Evolutionary conservation across 2,888 invertebrate species (phyloP), one percentile per base, ranked within the genome.

Genomic region (Scaptodrosophila latifasciaeformis): DNA sequence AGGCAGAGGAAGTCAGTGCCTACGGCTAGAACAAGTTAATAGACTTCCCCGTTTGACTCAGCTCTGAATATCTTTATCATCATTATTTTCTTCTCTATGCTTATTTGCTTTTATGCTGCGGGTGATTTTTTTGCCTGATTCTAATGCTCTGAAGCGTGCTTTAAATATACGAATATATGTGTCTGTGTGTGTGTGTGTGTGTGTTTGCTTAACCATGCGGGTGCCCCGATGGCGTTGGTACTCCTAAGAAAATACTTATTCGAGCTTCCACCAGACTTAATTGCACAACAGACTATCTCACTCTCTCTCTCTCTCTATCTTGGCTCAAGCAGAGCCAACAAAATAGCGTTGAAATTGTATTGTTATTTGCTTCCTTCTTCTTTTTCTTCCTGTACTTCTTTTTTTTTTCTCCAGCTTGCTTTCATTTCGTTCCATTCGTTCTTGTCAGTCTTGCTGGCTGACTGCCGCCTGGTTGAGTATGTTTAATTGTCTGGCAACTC

Each of bases 401-500:
- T 2, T 24, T 9, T 12, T 10, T 29, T 15, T 24, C 21, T 13
- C 12, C 17, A 3, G 1, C 13, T 19, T 21, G 18, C 12, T n/a
- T n/a, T n/a, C n/a, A n/a, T 18, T 19, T n/a, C 21, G 19, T 42
- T 7, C 6, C 12, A 12, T 42, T 10, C 12, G 9, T 42, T 24
- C 13, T 9, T 12, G 18, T 13, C 10, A 17, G 17, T 35, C 7
- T 6, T 15, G 35, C 17, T 29, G 27, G 10, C 29, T 9, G 37
- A 17, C 37, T 12, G 15, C 18, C 15, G 27, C 9, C 29, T 9
- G 37, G 37, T 17, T 12, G 15, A 10, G 40, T 44, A 49, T 39
- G 59, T 53, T 76, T 70, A 79, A 75, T 75, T 72, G 80, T 67
- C 70, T 77, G 75, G 66, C 70, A 80, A 79, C 63, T 76, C 77